phyloP scores from a whole-genome alignment of 2,888 invertebrate genomes.

The Deroplatys truncata region DNA sequence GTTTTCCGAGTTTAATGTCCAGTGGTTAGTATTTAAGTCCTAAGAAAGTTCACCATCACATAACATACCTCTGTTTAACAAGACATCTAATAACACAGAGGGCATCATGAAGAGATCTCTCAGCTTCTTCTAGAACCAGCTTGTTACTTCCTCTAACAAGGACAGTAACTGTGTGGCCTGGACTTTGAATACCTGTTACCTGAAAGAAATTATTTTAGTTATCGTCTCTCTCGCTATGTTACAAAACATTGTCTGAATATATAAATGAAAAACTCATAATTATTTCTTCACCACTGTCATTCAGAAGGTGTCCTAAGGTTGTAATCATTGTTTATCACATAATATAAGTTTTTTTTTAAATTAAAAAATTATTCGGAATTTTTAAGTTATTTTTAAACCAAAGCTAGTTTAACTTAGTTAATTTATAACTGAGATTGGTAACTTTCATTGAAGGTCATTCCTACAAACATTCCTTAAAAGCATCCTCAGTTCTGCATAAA shows the following conservation, averaged over 20 bases:
- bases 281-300: neutral
- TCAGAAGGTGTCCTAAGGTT: neutral
- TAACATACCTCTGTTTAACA: conserved; percentile 68
- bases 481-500: too few species aligned
- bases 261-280: neutral
- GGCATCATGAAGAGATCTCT: conserved; percentile 78
- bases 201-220: conserved; percentile 37
- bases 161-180: conserved; percentile 88
- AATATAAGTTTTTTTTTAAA: neutral
- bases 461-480: too few species aligned
- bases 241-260: neutral
- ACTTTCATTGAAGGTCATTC: too few species aligned
- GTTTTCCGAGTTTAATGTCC: neutral
- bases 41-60: neutral
- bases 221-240: neutral
- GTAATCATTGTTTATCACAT: neutral
- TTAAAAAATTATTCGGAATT: neutral
- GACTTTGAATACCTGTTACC: conserved; percentile 81
- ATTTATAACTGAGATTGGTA: too few species aligned
- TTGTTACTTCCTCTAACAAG: conserved; percentile 86
- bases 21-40: neutral
- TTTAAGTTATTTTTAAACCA: neutral
- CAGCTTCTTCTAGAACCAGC: conserved; percentile 75
- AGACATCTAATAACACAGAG: conserved; percentile 92
- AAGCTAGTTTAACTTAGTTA: too few species aligned